Evolutionary conservation across 2,888 invertebrate species (phyloP).

Genomic region (Xylota segnis): DNA sequence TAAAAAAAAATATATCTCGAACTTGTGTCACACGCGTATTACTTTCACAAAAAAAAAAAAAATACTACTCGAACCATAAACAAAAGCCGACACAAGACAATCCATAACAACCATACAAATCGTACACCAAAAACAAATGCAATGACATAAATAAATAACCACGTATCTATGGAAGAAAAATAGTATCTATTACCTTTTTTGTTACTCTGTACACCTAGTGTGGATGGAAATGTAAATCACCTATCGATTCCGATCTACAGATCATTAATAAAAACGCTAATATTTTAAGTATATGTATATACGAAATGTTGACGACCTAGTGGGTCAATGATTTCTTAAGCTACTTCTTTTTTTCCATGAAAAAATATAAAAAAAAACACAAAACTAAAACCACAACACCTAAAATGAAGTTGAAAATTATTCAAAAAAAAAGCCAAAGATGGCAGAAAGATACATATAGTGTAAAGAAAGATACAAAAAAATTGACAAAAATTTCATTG

Average conservation of each 20-base stretch:
- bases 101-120: background rate
- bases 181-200: constrained; percentile 31
- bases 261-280: constrained; percentile 36
- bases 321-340: constrained; percentile 58
- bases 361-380: background rate
- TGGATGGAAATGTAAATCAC: constrained; percentile 26
- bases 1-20: background rate
- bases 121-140: constrained; percentile 13
- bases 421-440: constrained; percentile 6
- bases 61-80: constrained; percentile 22
- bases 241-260: constrained; percentile 28
- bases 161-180: constrained; percentile 5
- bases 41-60: constrained; percentile 33
- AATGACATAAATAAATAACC: constrained; percentile 36
- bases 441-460: background rate
- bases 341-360: background rate
- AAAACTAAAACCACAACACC: background rate
- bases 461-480: constrained; percentile 1
- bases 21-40: constrained; percentile 34
- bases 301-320: constrained; percentile 47
- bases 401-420: constrained; percentile 13
- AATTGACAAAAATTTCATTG: background rate
- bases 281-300: constrained; percentile 15
- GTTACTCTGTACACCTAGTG: background rate
- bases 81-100: constrained; percentile 17